Evolutionary conservation across 2,888 invertebrate species (phyloP).

Genomic region (Ochropleura leucogaster): DNA sequence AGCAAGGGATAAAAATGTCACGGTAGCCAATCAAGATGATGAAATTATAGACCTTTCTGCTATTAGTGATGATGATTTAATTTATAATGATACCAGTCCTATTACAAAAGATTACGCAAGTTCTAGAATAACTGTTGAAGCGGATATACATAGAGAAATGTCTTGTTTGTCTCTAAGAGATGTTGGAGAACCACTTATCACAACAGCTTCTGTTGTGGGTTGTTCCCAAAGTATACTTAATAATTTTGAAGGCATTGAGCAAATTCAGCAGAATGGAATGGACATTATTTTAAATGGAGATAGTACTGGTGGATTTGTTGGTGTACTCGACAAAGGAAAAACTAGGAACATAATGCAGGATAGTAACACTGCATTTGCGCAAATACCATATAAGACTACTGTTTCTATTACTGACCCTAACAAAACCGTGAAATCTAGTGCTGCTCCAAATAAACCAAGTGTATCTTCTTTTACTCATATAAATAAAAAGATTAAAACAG

Average conservation of each 20-base stretch:
- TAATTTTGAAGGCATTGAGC: conserved; percentile 20
- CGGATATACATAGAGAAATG: conserved; percentile 64
- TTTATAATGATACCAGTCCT: conserved; percentile 4
- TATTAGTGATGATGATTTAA: conserved; percentile 31
- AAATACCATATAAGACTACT: neutral
- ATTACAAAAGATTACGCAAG: neutral
- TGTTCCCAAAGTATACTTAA: conserved; percentile 70
- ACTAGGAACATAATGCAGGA: neutral
- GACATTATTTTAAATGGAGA: conserved; percentile 1
- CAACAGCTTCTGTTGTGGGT: conserved; percentile 26
- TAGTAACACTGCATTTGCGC: neutral
- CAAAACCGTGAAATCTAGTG: neutral
- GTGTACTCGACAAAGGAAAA: neutral
- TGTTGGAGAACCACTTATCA: conserved; percentile 2
- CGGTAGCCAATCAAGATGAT: conserved; percentile 12
- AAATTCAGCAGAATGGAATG: neutral
- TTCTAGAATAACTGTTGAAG: conserved; percentile 31
- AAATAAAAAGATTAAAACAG: neutral
- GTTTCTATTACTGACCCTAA: neutral
- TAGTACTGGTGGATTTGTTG: neutral
- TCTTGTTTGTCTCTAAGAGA: conserved; percentile 64
- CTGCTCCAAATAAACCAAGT: neutral
- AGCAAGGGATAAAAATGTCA: neutral
- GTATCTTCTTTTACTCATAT: neutral
- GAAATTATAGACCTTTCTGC: conserved; percentile 61